phyloP scores from a whole-genome alignment of 2,888 invertebrate genomes.

The Epinotia bilunana region DNA sequence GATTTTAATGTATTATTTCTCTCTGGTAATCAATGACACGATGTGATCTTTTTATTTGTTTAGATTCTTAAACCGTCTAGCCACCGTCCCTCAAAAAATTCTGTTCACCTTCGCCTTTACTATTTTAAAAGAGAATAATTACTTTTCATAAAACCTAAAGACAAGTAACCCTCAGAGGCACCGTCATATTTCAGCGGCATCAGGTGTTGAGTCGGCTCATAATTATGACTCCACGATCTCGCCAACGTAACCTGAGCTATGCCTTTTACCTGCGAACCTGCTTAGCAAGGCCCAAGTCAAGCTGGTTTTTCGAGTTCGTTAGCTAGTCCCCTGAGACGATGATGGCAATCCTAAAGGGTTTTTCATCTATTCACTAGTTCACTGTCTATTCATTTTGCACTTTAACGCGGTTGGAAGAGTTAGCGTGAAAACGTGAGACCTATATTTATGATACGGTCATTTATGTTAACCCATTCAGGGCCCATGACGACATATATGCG shows the following conservation, averaged over 20 bases:
- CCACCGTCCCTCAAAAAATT: neutral
- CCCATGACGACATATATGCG: too few species aligned
- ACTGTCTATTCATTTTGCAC: slow-evolving; percentile 38
- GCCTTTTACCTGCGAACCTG: neutral
- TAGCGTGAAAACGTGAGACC: slow-evolving; percentile 25
- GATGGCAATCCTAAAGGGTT: slow-evolving; percentile 41
- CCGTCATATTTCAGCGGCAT: slow-evolving; percentile 38
- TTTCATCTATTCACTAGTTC: slow-evolving; percentile 42
- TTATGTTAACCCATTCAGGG: too few species aligned
- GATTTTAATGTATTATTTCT: too few species aligned
- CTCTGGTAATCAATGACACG: too few species aligned
- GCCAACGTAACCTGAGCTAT: slow-evolving; percentile 1
- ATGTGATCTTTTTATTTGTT: neutral
- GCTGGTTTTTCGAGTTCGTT: slow-evolving; percentile 32
- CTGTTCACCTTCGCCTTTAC: neutral
- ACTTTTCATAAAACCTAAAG: slow-evolving; percentile 28
- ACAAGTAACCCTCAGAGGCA: slow-evolving; percentile 24
- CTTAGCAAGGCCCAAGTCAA: slow-evolving; percentile 4
- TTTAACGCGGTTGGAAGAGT: slow-evolving; percentile 28
- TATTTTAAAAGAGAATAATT: slow-evolving; percentile 20
- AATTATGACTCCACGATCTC: slow-evolving; percentile 48
- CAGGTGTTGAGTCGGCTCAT: slow-evolving; percentile 46
- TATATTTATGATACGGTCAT: slow-evolving; percentile 12
- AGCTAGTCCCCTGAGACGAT: slow-evolving; percentile 29
- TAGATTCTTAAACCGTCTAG: neutral